Percentiles rank a stretch among this genome's conserved stretches.
These are phyloP conservation scores for Sphinx pinastri DNA, from an alignment of 2,888 invertebrate genomes.

Conservation along the genomic window DNA sequence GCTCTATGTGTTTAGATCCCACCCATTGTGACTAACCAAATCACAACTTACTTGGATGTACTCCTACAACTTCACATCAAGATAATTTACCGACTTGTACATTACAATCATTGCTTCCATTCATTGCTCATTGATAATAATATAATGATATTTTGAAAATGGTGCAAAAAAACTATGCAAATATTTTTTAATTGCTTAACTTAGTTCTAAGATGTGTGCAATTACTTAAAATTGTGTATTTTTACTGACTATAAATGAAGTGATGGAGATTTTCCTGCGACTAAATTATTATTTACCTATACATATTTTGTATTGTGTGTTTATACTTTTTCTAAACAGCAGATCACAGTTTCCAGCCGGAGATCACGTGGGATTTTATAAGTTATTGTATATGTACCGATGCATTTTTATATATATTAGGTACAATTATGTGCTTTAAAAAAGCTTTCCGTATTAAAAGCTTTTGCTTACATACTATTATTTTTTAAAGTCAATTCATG, in stretches of 20 bases:
- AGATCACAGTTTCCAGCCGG: conserved; percentile 7
- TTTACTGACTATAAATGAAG: not conserved
- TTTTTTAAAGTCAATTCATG: not conserved
- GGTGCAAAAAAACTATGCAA: conserved; percentile 64
- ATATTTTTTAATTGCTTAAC: not conserved
- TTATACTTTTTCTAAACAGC: conserved; percentile 17
- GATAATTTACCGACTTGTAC: conserved; percentile 76
- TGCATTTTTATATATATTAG: no score
- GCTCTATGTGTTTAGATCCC: conserved; percentile 84
- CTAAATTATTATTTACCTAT: not conserved
- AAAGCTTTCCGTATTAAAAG: no score
- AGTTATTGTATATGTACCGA: not conserved
- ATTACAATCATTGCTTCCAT: conserved; percentile 80
- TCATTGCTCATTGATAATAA: conserved; percentile 63
- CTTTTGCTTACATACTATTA: no score
- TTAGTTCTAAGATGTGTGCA: conserved; percentile 9
- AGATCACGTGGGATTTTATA: conserved; percentile 5
- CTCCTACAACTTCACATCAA: conserved; percentile 72
- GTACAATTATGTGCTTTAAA: no score
- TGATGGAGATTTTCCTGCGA: not conserved
- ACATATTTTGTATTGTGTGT: conserved; percentile 9
- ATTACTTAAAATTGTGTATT: not conserved
- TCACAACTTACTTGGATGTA: conserved; percentile 80
- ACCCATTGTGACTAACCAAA: conserved; percentile 80
- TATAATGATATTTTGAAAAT: conserved; percentile 68